Conservation (phyloP, 2,888 invertebrate genomes). For the Apamea sordens region DNA sequence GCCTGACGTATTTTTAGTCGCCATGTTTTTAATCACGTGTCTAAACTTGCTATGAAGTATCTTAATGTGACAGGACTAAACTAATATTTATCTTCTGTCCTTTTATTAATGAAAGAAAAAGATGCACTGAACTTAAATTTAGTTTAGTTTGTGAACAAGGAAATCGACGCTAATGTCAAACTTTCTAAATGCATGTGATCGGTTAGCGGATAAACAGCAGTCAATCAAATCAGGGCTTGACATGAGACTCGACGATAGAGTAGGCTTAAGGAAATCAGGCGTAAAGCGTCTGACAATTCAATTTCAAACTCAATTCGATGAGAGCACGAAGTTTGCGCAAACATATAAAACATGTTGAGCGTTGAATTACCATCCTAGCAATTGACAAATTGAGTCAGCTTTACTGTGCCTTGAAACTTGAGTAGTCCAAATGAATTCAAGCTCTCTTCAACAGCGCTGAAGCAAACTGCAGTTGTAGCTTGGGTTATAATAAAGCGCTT, state of each 20-base stretch:
- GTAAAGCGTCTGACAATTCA: background rate
- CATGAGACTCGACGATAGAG: background rate
- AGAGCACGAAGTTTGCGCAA: slow-evolving; percentile 14
- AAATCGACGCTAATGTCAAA: background rate
- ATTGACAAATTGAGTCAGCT: slow-evolving; percentile 23
- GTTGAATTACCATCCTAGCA: slow-evolving; percentile 14
- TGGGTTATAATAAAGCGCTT: background rate
- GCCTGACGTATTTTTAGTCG: too few species aligned
- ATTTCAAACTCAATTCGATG: slow-evolving; percentile 28
- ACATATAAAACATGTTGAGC: slow-evolving; percentile 27
- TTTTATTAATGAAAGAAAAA: too few species aligned
- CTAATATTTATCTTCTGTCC: too few species aligned
- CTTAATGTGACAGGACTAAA: too few species aligned
- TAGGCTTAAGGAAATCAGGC: background rate
- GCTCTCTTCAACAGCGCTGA: background rate
- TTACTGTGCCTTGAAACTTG: slow-evolving; percentile 14
- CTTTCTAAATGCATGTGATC: background rate
- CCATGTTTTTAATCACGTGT: too few species aligned
- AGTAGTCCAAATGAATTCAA: slow-evolving; percentile 19
- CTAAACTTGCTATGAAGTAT: too few species aligned
- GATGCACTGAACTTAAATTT: too few species aligned
- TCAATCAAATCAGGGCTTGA: background rate
- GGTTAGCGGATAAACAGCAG: background rate
- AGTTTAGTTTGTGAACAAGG: too few species aligned
- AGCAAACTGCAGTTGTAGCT: background rate